These are phyloP conservation scores for Denticeps clupeoides DNA, from an alignment of 2,797 vertebrate genomes.

Conservation along the genomic window DNA sequence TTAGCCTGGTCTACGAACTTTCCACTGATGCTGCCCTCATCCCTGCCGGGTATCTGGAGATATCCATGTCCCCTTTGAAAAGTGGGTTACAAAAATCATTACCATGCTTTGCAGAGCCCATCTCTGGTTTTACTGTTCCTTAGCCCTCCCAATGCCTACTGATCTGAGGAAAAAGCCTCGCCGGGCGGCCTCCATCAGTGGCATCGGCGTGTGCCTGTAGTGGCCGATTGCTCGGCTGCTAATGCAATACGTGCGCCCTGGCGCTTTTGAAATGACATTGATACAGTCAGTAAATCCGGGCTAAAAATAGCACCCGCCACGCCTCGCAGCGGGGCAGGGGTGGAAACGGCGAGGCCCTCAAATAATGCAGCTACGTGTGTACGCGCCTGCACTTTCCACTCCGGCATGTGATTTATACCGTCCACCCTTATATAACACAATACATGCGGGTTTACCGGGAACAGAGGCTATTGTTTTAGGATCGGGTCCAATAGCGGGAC, in stretches of 20 bases:
- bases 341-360: slow-evolving; percentile 2
- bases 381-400: neutral
- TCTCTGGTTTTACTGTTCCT: slow-evolving; percentile 22
- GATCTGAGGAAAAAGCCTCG: no score
- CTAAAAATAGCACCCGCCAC: slow-evolving; percentile 7
- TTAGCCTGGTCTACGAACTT: neutral
- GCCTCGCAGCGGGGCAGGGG: neutral
- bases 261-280: neutral
- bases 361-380: slow-evolving; percentile 5
- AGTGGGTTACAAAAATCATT: slow-evolving; percentile 22
- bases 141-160: no score
- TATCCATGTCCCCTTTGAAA: slow-evolving; percentile 23
- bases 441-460: no score
- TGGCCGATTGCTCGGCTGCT: no score
- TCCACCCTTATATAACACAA: neutral
- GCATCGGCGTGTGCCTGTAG: no score
- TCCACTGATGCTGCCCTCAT: neutral
- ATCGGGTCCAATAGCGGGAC: no score
- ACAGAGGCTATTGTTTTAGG: no score
- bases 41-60: slow-evolving; percentile 18
- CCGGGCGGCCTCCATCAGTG: no score
- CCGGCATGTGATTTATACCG: slow-evolving; percentile 7
- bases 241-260: neutral
- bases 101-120: slow-evolving; percentile 20
- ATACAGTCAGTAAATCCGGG: neutral